Evolutionary conservation across 2,113 vertebrate species (phyloP), one percentile per base, ranked within the genome.

Genomic region (Apus apus): DNA sequence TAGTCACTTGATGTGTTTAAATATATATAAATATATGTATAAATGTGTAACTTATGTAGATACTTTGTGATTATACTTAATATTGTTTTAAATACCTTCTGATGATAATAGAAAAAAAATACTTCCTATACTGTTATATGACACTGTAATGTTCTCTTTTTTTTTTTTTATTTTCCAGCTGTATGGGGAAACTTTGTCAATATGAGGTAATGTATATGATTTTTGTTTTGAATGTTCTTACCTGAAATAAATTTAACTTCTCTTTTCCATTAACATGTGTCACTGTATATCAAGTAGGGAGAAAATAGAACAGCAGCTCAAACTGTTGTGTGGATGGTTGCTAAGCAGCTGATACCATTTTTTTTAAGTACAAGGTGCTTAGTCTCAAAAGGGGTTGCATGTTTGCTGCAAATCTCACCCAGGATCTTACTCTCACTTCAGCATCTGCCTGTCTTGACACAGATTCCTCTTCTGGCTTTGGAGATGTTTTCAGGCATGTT

Each of bases 161-260:
- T 32, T 94, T 93, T 13, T 94, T 96, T 32, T 94, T 96, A 8
- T 80, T 94, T 97, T 98, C 8, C 95, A 98, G 98, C 98, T 96
- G 98, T 98, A 45, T 98, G 98, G 98, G 98, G 98, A 93, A 98
- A 98, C 93, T 97, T 98, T 64, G 96, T 98, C 96, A 98, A 97
- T 88, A 98, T 98, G 97, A 98, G 98, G 98, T 98, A 98, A 98
- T 13, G 76, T 92, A 82, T 89, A 25, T 82, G 53, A 30, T 88
- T 93, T 97, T 96, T 90, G 7, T 71, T 30, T 76, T 72, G 8
- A 80, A 45, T 77, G 26, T 86, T 21, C 46, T 57, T 86, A 45
- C 22, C 4, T 75, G 32, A 78, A 80, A 50, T 80, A 77, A 70
- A 65, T 50, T 50, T 29, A 73, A 61, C 21, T 61, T 90, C 50